Base-by-base conservation (phyloP, 2,113 vertebrate genomes). In the Chrysochloris asiatica region DNA sequence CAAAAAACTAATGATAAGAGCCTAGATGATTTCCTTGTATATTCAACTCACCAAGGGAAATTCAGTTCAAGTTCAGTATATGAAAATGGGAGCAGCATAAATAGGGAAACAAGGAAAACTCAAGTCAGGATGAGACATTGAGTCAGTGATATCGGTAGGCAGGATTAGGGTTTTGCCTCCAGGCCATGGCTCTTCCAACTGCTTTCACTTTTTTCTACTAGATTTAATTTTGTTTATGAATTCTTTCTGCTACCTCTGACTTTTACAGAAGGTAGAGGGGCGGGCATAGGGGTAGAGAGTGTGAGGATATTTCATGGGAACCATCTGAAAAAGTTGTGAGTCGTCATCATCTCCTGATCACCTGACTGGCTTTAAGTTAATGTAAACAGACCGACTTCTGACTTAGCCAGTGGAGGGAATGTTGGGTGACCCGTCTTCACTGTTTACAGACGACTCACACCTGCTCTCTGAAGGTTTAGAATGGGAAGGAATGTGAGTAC, bases 361-460 rank as follows among this genome's bases (percentile, higher is more conserved):
- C 11, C 1, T 22, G 54, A 56, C 71, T 21, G 17, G n/a, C 38
- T 77, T 61, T 65, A 71, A 41, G 89, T 87, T 17, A 61, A 36
- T 3, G 7, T 28, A 43, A 26, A 77, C 43, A 92, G 47, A 36
- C 28, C 13, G 38, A 61, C 41, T 86, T 95, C 28, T 45, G 10
- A 50, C 59, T 83, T 54, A 47, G 43, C 19, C 67, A 77, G 78
- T 54, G 8, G 72, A 89, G 72, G 43, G 43, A 86, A 67, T 26
- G 24, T 2, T n/a, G 65, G 28, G 33, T 61, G 77, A 92, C 80
- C 61, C 89, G 86, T 90, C 28, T 85, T 86, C 76, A 28, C n/a
- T 36, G 3, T 94, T 96, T 93, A 91, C 8, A 86, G 89, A 81
- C 91, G 91, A 91, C 89, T 89, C 94, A 92, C 87, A 96, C 77